Evolutionary conservation across 2,113 vertebrate species (phyloP).

Genomic region (Oreochromis tanganicae): DNA sequence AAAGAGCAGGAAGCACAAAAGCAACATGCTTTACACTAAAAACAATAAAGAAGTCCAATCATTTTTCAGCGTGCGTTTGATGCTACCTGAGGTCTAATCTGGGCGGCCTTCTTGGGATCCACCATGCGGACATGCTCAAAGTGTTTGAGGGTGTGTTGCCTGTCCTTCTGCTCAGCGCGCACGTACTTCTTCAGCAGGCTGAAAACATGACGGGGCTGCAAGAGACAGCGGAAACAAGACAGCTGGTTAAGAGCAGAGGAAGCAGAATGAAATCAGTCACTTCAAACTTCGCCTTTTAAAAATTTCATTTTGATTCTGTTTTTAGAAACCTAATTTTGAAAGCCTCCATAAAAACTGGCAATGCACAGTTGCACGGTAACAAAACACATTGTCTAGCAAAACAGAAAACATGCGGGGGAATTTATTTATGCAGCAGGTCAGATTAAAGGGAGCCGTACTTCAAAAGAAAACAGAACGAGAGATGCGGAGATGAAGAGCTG

Average conservation of each 20-base stretch:
- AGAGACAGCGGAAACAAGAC: background rate
- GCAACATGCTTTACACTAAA: background rate
- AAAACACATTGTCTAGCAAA: background rate
- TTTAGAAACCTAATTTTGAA: background rate
- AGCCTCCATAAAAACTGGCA: background rate
- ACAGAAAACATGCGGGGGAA: background rate
- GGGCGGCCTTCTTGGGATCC: slow-evolving; percentile 97
- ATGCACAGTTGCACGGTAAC: background rate
- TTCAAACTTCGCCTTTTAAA: background rate
- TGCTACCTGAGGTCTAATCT: slow-evolving; percentile 91
- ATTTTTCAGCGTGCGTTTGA: background rate
- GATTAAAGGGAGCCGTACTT: background rate
- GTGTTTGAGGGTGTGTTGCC: slow-evolving; percentile 96
- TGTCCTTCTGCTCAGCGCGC: slow-evolving; percentile 96
- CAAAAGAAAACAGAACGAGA: background rate
- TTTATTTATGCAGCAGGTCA: background rate
- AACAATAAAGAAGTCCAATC: background rate
- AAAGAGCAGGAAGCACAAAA: background rate
- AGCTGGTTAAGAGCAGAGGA: background rate
- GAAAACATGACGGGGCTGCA: slow-evolving; percentile 91
- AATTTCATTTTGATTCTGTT: background rate
- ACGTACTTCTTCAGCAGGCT: slow-evolving; percentile 96
- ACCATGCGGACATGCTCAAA: slow-evolving; percentile 97
- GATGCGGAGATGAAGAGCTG: background rate
- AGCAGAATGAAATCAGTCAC: background rate